Evolutionary conservation across 2,113 vertebrate genomes (phyloP), one percentile per base, ranked within the genome.

Genomic region (Cricetomys ansorgei): DNA sequence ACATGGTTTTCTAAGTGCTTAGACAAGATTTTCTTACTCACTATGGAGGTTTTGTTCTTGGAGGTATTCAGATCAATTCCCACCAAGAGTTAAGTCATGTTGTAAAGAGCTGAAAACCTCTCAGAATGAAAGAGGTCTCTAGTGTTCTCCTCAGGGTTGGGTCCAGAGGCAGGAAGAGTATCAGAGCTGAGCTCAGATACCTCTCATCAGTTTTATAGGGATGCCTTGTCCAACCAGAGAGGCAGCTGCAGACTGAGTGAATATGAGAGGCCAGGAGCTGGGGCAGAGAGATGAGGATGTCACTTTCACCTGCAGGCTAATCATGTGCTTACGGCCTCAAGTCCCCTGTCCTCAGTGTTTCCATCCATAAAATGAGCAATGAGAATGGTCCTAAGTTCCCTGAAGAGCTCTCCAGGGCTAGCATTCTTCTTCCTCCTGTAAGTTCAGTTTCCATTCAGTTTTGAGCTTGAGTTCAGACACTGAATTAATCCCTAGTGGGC

Each of bases 221-320:
- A 88, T 72, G 89, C 69, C 81, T 92, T 73, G 72, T 53, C 37
- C 69, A 85, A 53, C 29, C 65, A 75, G 88, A 88, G 55, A 83
- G n/a, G 48, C 23, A 83, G 40, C 50, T 59, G 57, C 59, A 76
- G 12, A 57, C 50, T 77, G 37, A 53, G 55, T 25, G 48, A 89
- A 40, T 15, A 17, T 37, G 25, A 87, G 72, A 79, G 50, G 37
- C 7, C 6, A 55, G 64, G 79, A 67, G 37, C 3, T 48, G n/a
- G 81, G 64, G 48, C 59, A 59, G 29, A 86, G 86, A 40, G 59
- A 27, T 5, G 13, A 15, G 77, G 29, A 77, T 8, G 29, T 59
- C 43, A 73, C 84, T 64, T 92, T 65, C 69, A 88, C 91, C 40
- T 25, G 29, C 23, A 62, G 31, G 27, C 67, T 80, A 89, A 83